Base-by-base conservation (phyloP, 1,140 invertebrate species). In the Antheraea pernyi region DNA sequence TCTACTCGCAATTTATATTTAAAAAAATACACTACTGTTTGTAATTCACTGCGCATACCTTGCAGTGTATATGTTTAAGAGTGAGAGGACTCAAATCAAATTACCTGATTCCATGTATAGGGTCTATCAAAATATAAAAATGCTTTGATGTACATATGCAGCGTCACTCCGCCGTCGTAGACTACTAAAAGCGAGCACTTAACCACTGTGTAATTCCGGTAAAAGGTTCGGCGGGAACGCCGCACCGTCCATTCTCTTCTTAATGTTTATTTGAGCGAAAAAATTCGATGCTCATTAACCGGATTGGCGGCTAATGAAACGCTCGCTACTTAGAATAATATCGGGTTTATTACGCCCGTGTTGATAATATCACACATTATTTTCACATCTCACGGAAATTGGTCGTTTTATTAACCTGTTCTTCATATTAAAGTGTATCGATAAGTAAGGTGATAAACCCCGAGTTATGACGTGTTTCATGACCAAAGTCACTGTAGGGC, bases 221-320 rank as follows among this genome's bases (percentile, higher is more conserved):
- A 89, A 89, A 88, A 87, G 83, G 80, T 83, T 87, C 75, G 68
- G 72, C 77, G 77, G 74, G 67, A 75, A 70, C 66, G 67, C 71
- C 75, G 77, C 66, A 66, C 71, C 75, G 77, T 80, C 74, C 78
- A 82, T 86, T 87, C 81, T 82, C 78, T 75, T 78, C 75, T 88
- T 88, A 85, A 88, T 86, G 82, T 86, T 86, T 89, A 86, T 86
- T 86, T 89, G 83, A 88, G 82, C 80, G 82, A 85, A 88, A 86
- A 86, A 87, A 67, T 88, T 86, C 78, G 78, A 79, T 75, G 75
- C 77, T 88, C 83, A 86, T 89, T 86, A 86, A 83, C 81, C 65
- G 74, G 77, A 86, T 85, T 85, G 84, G 76, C 70, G 80, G 80
- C 82, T 83, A 86, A 86, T 86, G 82, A 89, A 86, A 88, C 75